Evolutionary conservation across 2,797 vertebrate genomes (phyloP).

Genomic region (Babyrousa celebensis): DNA sequence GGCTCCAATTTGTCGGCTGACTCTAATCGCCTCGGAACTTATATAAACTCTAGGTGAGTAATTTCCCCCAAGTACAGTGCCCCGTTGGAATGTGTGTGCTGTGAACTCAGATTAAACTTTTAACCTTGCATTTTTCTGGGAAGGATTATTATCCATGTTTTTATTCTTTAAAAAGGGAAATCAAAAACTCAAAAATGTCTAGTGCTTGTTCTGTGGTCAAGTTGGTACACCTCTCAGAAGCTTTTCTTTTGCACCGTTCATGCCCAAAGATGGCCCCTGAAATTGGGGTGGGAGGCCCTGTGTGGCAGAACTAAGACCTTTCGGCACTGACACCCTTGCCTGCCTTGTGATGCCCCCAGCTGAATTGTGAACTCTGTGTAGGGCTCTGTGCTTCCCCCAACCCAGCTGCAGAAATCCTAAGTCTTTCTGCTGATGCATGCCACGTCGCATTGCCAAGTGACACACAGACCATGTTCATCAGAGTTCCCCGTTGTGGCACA

Average conservation of each 20-base stretch:
- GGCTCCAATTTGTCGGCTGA: slow-evolving; percentile 83
- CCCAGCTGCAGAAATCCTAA: background rate
- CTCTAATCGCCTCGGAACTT: slow-evolving; percentile 80
- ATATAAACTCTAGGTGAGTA: slow-evolving; percentile 78
- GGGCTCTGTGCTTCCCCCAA: background rate
- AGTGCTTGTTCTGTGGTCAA: slow-evolving; percentile 9
- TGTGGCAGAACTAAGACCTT: background rate
- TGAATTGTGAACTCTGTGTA: background rate
- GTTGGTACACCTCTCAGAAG: background rate
- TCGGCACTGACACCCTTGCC: background rate
- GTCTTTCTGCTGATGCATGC: background rate
- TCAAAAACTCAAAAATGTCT: slow-evolving; percentile 61
- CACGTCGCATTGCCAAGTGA: background rate
- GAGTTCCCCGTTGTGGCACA: background rate
- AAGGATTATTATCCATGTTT: slow-evolving; percentile 86
- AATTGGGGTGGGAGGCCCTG: background rate
- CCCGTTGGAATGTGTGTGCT: slow-evolving; percentile 83
- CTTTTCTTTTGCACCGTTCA: background rate
- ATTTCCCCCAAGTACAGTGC: slow-evolving; percentile 83
- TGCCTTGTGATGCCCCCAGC: background rate
- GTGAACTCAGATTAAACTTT: slow-evolving; percentile 89
- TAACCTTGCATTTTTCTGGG: slow-evolving; percentile 87
- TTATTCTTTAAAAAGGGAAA: slow-evolving; percentile 80
- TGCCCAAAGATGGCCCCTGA: background rate
- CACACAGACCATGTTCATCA: background rate